These are phyloP conservation scores for Myzus persicae DNA, from an alignment of 1,140 invertebrate species.

Conservation along the genomic window DNA sequence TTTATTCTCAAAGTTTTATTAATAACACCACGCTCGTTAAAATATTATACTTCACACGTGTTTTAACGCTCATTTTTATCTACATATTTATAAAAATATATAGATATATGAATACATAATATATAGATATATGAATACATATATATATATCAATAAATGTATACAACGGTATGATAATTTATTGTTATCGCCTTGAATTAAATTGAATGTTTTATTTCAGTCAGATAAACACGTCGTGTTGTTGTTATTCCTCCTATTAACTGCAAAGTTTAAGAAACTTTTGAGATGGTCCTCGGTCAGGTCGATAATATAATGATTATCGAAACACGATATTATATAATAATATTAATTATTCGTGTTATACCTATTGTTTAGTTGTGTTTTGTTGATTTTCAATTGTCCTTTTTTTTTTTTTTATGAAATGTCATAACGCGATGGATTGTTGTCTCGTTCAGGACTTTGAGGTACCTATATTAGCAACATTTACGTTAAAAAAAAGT, in stretches of 20 bases:
- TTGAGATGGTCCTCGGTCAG: conserved; percentile 93
- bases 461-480: conserved; percentile 50
- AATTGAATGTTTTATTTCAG: conserved; percentile 44
- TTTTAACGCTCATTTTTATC: conserved; percentile 47
- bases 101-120: conserved; percentile 30
- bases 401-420: conserved; percentile 59
- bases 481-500: conserved; percentile 44
- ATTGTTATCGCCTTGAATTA: conserved; percentile 40
- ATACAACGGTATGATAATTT: conserved; percentile 29
- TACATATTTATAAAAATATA: conserved; percentile 35
- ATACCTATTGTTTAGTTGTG: conserved; percentile 33
- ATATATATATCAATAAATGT: conserved; percentile 21
- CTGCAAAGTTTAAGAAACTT: conserved; percentile 81
- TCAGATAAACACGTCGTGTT: conserved; percentile 49
- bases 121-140: background rate
- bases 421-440: conserved; percentile 55
- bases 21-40: conserved; percentile 56
- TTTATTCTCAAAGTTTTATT: conserved; percentile 59
- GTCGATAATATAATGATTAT: conserved; percentile 52
- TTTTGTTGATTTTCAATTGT: conserved; percentile 54
- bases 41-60: conserved; percentile 56
- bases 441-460: conserved; percentile 57
- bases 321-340: conserved; percentile 33
- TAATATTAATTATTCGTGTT: conserved; percentile 17
- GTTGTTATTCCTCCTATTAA: conserved; percentile 51